These are phyloP conservation scores for Parazoanthus darwini DNA, from an alignment of 92 coral and sea anemone genomes.

Conservation along the genomic window DNA sequence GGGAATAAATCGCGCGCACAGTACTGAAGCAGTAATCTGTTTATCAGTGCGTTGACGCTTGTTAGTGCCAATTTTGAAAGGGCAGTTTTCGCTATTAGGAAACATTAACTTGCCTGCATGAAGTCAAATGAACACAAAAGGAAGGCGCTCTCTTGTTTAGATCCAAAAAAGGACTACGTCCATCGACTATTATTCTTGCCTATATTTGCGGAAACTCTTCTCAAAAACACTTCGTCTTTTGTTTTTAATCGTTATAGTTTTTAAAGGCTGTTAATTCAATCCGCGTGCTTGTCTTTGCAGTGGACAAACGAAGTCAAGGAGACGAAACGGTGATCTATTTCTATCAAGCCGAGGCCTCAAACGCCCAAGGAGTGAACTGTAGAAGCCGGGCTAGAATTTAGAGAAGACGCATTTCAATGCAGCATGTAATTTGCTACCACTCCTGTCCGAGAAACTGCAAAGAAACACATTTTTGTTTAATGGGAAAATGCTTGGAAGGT, in stretches of 20 bases:
- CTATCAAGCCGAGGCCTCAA: background rate
- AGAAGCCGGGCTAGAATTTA: constrained; percentile 30
- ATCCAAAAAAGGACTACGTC: constrained; percentile 36
- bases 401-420: constrained; percentile 20
- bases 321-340: background rate
- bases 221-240: constrained; percentile 36
- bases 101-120: constrained; percentile 26
- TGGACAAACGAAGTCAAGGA: background rate
- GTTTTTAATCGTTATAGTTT: constrained; percentile 42
- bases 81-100: constrained; percentile 9
- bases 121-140: constrained; percentile 36
- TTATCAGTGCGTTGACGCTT: constrained; percentile 19
- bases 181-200: constrained; percentile 18
- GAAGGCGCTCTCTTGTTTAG: constrained; percentile 30
- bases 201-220: constrained; percentile 38
- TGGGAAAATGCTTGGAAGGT: constrained; percentile 97
- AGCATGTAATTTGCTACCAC: constrained; percentile 50
- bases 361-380: background rate
- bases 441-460: constrained; percentile 53
- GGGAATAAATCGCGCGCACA: background rate
- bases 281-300: constrained; percentile 25
- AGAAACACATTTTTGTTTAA: constrained; percentile 76
- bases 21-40: constrained; percentile 3
- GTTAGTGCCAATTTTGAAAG: background rate
- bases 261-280: constrained; percentile 33